Base-by-base conservation (phyloP, 2,113 vertebrate genomes). In the Apodemus sylvaticus region DNA sequence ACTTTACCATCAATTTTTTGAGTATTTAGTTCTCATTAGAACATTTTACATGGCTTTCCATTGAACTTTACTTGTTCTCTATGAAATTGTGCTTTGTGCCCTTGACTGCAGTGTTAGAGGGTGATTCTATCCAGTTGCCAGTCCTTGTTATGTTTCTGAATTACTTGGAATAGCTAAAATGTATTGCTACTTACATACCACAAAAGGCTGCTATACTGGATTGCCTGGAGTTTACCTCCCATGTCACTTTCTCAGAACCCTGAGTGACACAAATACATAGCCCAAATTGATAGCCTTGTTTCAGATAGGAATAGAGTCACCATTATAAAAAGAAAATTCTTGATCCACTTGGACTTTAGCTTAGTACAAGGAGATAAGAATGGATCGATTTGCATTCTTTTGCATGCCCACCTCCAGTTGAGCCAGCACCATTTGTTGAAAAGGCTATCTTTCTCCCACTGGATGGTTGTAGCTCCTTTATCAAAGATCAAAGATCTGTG, bases 281-380 rank as follows among this genome's bases (percentile, higher is more conserved):
- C 26, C n/a, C n/a, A 86, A 86, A 17, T 48, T 64, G 26, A 95
- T 55, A 94, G 86, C 79, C 78, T 51, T 45, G 26, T 62, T 88
- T 81, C 51, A 93, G 45, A 64, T 71, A 74, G 66, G 73, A 94
- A 76, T 83, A 36, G 26, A 97, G 88, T 90, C 34, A 31, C 1
- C 24, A 10, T 53, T 86, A 9, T 81, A 66, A 36, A 31, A 85
- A 48, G 71, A 71, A 34, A 36, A 14, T 16, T 82, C 31, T n/a
- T n/a, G n/a, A n/a, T n/a, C n/a, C n/a, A n/a, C n/a, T n/a, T n/a
- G n/a, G n/a, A n/a, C n/a, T n/a, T n/a, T n/a, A n/a, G n/a, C n/a
- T n/a, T n/a, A n/a, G n/a, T n/a, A n/a, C n/a, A n/a, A n/a, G n/a
- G n/a, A n/a, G n/a, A n/a, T n/a, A n/a, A n/a, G n/a, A n/a, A n/a